phyloP scores from a whole-genome alignment of 2,888 invertebrate species.

The Odiellus spinosus region DNA sequence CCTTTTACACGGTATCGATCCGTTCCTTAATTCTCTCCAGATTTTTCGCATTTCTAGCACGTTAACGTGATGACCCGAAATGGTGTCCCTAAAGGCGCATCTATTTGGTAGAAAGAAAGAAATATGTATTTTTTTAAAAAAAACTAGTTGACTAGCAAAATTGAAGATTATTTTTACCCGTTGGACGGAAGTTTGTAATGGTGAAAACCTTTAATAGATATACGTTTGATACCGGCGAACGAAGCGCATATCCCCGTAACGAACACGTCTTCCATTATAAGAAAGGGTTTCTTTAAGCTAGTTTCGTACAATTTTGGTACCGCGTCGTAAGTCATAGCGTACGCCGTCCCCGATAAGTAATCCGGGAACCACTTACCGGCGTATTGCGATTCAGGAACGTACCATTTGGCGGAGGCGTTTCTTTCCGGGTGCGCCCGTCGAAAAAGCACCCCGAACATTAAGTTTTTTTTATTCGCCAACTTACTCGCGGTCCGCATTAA shows the following conservation, averaged over 20 bases:
- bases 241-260: constrained; percentile 14
- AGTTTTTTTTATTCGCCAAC: constrained; percentile 9
- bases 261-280: constrained; percentile 16
- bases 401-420: constrained; percentile 62
- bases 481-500: constrained; percentile 32
- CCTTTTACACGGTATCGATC: not conserved
- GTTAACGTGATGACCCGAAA: constrained; percentile 15
- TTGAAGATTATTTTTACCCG: not conserved
- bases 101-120: too few relatives aligned
- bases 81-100: constrained; percentile 13
- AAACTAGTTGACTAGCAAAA: not conserved
- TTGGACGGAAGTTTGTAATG: constrained; percentile 5
- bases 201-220: constrained; percentile 9
- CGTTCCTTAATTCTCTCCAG: constrained; percentile 10
- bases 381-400: constrained; percentile 63
- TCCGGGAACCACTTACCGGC: constrained; percentile 52
- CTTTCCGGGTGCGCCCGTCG: constrained; percentile 57
- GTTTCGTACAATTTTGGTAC: constrained; percentile 47
- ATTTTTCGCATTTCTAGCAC: constrained; percentile 12
- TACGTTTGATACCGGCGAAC: constrained; percentile 5
- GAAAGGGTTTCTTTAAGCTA: constrained; percentile 35
- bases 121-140: not conserved
- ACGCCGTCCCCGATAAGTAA: constrained; percentile 66
- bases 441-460: constrained; percentile 59
- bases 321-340: constrained; percentile 52